Percentiles rank a stretch among this genome's conserved stretches.
phyloP scores from a whole-genome alignment of 1,140 invertebrate genomes.

The Pseudomyrmex dendroicus region DNA sequence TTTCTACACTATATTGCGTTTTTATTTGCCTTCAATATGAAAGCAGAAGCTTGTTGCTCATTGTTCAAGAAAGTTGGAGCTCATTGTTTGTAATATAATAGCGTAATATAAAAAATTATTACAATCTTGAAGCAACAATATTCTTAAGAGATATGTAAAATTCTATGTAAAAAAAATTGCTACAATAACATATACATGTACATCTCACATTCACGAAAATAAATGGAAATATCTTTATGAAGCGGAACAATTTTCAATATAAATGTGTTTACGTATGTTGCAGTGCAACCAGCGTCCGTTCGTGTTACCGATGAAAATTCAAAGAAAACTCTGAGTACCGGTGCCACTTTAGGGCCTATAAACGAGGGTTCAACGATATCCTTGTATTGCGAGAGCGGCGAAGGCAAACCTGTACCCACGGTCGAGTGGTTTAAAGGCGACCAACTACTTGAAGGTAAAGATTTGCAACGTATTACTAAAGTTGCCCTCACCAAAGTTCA shows the following conservation, averaged over 20 bases:
- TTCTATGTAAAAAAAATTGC: too few species aligned
- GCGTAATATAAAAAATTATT: too few species aligned
- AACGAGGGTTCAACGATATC: constrained; percentile 89
- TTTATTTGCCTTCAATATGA: too few species aligned
- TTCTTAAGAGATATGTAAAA: too few species aligned
- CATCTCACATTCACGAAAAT: background rate
- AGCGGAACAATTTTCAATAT: background rate
- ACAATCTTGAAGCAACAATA: too few species aligned
- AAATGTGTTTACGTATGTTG: constrained; percentile 71
- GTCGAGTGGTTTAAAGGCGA: constrained; percentile 92
- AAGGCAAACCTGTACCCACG: constrained; percentile 91
- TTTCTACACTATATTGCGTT: too few species aligned
- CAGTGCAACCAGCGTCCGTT: constrained; percentile 90
- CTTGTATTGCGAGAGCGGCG: constrained; percentile 89
- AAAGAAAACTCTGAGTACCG: constrained; percentile 85
- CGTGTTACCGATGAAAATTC: constrained; percentile 86
- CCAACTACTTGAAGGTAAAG: constrained; percentile 88
- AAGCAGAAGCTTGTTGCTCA: too few species aligned
- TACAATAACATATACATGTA: background rate
- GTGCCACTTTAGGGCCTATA: constrained; percentile 88
- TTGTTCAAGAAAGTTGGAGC: too few species aligned
- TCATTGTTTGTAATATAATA: too few species aligned
- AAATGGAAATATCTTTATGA: background rate
- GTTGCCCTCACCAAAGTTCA: background rate
- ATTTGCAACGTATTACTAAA: constrained; percentile 12